Percentiles rank a stretch among this genome's conserved stretches.
These are phyloP conservation scores for Threskiornis aethiopicus DNA, from an alignment of 2,797 vertebrate species.

Conservation along the genomic window DNA sequence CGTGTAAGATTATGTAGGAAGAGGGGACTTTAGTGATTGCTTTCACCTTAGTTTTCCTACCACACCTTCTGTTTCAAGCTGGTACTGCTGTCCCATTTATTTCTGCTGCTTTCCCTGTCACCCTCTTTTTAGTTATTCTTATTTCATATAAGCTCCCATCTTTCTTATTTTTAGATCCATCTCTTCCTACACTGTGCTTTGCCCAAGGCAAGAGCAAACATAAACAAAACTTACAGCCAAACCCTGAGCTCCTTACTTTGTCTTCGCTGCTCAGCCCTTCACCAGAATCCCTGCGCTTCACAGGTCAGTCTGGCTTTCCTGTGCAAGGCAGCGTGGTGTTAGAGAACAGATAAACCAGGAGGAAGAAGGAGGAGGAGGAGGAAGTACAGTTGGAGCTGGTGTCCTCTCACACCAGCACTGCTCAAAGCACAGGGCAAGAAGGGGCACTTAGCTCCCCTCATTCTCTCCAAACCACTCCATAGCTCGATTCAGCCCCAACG, in stretches of 20 bases:
- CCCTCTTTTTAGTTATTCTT: background rate
- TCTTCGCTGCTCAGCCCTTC: background rate
- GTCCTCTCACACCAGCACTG: background rate
- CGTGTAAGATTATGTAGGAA: background rate
- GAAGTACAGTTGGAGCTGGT: background rate
- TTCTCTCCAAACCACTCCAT: background rate
- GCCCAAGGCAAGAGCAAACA: slow-evolving; percentile 11
- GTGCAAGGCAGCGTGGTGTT: background rate
- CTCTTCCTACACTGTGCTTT: background rate
- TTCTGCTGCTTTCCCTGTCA: slow-evolving; percentile 11
- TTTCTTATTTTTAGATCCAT: slow-evolving; percentile 28
- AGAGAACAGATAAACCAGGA: background rate
- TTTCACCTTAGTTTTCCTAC: background rate
- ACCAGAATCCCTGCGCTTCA: background rate
- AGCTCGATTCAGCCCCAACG: background rate
- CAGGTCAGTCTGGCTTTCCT: background rate
- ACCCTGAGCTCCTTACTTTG: background rate
- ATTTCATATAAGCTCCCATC: background rate
- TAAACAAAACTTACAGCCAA: background rate
- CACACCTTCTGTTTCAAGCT: slow-evolving; percentile 4
- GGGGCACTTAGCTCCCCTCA: background rate
- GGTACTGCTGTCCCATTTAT: background rate
- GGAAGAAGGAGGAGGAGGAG: background rate
- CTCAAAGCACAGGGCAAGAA: background rate
- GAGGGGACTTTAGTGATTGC: background rate